Conservation (phyloP, 2,113 vertebrate genomes). For the Pholis gunnellus region DNA sequence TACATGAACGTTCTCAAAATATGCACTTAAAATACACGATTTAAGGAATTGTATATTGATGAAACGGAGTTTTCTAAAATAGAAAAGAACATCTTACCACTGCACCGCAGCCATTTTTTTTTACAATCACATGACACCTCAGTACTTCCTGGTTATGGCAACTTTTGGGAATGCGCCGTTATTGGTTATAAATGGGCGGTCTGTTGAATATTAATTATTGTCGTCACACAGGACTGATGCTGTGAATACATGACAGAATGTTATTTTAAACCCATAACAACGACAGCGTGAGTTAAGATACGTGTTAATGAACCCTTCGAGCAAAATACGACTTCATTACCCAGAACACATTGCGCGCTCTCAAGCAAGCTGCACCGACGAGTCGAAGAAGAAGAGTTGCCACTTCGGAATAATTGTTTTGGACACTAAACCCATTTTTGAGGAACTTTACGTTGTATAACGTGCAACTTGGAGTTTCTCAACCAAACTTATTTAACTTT, state of each 20-base stretch:
- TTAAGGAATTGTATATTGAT: not conserved
- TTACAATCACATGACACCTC: constrained; percentile 77
- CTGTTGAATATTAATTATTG: not conserved
- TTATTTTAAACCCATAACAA: too few relatives aligned
- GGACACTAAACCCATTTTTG: accelerated
- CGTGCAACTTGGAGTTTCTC: accelerated
- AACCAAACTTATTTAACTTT: not conserved
- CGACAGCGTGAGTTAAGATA: not conserved
- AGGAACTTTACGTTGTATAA: too few relatives aligned
- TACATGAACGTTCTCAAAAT: accelerated
- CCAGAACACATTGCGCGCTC: constrained; percentile 45
- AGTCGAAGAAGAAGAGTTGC: not conserved
- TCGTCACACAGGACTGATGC: accelerated
- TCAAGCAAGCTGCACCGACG: not conserved
- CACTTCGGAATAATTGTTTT: constrained; percentile 18
- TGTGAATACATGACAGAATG: not conserved
- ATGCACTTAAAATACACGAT: not conserved
- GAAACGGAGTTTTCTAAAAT: not conserved
- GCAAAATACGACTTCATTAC: constrained; percentile 51
- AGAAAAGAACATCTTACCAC: constrained; percentile 78
- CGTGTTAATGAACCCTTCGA: not conserved
- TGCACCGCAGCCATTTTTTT: constrained; percentile 84
- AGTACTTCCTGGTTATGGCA: constrained; percentile 66
- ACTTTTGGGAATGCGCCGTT: not conserved
- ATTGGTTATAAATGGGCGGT: accelerated